phyloP scores from a whole-genome alignment of 2,888 invertebrate genomes.

The Girardia tigrina region DNA sequence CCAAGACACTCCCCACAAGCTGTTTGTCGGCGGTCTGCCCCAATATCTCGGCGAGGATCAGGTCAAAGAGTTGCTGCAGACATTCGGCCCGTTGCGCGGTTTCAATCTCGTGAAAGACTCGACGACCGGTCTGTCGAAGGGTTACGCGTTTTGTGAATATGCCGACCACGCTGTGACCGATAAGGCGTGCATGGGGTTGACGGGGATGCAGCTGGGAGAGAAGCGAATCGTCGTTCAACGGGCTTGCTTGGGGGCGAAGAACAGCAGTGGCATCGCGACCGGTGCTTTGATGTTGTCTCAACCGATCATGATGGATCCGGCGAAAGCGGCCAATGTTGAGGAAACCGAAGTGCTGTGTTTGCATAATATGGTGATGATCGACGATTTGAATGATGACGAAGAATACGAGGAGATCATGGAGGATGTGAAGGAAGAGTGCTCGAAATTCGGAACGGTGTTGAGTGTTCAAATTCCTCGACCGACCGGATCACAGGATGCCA shows the following conservation, averaged over 20 bases:
- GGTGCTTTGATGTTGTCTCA: not conserved
- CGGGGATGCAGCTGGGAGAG: slow-evolving; percentile 96
- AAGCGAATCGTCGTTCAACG: slow-evolving; percentile 93
- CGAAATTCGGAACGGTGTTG: slow-evolving; percentile 83
- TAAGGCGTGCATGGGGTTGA: slow-evolving; percentile 93
- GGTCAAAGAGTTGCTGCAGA: slow-evolving; percentile 93
- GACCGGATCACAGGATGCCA: slow-evolving; percentile 85
- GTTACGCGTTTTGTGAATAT: slow-evolving; percentile 98
- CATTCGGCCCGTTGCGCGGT: slow-evolving; percentile 90
- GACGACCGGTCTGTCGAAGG: slow-evolving; percentile 92
- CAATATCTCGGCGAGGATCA: slow-evolving; percentile 97
- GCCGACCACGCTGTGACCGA: slow-evolving; percentile 90
- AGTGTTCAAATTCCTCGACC: slow-evolving; percentile 92
- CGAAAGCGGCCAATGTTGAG: slow-evolving; percentile 60
- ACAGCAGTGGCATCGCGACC: not conserved
- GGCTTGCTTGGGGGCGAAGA: slow-evolving; percentile 86
- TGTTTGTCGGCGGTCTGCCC: slow-evolving; percentile 92
- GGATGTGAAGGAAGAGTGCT: slow-evolving; percentile 92
- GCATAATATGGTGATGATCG: slow-evolving; percentile 89
- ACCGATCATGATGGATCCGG: not conserved
- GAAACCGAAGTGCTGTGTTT: slow-evolving; percentile 72
- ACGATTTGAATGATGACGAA: slow-evolving; percentile 86
- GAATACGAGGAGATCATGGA: slow-evolving; percentile 97
- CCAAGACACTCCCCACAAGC: slow-evolving; percentile 91
- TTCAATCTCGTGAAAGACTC: slow-evolving; percentile 97